Evolutionary conservation across 1,140 invertebrate species (phyloP).

Genomic region (Araneus ventricosus): DNA sequence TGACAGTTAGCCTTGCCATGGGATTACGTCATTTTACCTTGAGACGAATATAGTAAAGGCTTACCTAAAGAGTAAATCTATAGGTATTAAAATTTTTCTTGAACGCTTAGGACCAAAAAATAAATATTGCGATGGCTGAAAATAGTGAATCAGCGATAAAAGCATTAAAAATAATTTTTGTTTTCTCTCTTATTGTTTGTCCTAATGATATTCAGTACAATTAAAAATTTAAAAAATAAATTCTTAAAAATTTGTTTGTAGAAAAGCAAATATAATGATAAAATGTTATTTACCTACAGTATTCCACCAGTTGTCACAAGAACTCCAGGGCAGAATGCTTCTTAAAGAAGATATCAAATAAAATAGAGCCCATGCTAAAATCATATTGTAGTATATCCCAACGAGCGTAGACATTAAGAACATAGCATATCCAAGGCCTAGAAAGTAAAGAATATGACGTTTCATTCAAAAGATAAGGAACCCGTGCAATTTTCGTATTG

Average conservation of each 20-base stretch:
- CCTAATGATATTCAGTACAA: no score
- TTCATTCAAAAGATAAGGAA: neutral
- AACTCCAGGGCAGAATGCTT: conserved; percentile 80
- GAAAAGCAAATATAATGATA: neutral
- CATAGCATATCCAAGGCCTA: conserved; percentile 79
- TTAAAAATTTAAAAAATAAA: no score
- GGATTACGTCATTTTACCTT: no score
- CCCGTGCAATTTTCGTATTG: neutral
- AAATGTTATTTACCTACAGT: conserved; percentile 76
- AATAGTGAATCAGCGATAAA: no score
- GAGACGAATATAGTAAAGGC: no score
- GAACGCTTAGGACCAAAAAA: no score
- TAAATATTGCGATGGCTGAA: no score
- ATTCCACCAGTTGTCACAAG: conserved; percentile 82
- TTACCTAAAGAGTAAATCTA: no score
- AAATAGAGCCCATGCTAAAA: conserved; percentile 84
- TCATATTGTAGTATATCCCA: conserved; percentile 84
- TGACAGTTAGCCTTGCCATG: neutral
- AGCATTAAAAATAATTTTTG: no score
- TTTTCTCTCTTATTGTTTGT: no score
- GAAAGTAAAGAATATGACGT: neutral
- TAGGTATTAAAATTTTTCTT: no score
- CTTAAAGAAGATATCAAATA: conserved; percentile 80
- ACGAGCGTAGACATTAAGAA: conserved; percentile 80
- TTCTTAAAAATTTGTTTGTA: no score